Base-by-base conservation (phyloP, 2,888 invertebrate species). In the Camponotus fellah region DNA sequence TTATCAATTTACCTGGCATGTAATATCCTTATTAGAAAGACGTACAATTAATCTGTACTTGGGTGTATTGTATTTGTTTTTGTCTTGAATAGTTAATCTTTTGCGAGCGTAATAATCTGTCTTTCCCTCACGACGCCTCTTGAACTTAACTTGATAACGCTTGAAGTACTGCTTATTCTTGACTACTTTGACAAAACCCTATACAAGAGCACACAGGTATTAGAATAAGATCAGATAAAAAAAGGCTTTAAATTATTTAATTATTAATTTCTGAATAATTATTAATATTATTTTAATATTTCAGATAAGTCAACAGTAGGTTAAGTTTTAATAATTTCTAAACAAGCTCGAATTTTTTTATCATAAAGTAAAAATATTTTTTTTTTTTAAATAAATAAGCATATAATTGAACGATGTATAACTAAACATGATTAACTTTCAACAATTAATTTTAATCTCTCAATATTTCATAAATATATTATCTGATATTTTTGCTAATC, bases 151-250 rank as follows among this genome's bases (percentile, higher is more conserved):
- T 97, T 99, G 99, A 95, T 97, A 99, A 92, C 99, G 97, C 96
- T 99, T 99, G 96, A 99, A 99, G 97, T 99, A 99, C 95, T 99
- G 99, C 96, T 99, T 99, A 95, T 99, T 99, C 96, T 99, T 99
- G 84, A 99, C 98, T 89, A 99, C 99, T 97, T 99, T 99, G 85
- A 99, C 99, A 96, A 99, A 99, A 95, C 97, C 99, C 99, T 98
- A 62, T 26, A 66, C 56, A n/a, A 10, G 26, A 26, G 12, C 49
- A 65, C 0, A n/a, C 0, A 46, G 14, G 3, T n/a, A 6, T 46
- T 53, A 26, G 40, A 32, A 80, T 5, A 58, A 37, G 10, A 32
- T 14, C 5, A n/a, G 14, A 26, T 49, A 76, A 8, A 3, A 32
- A 14, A 26, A 26, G 26, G 6, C 56, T 32, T 65, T 0, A n/a